These are phyloP conservation scores for Spisula subtruncata DNA, from an alignment of 2,888 invertebrate species.

Conservation along the genomic window DNA sequence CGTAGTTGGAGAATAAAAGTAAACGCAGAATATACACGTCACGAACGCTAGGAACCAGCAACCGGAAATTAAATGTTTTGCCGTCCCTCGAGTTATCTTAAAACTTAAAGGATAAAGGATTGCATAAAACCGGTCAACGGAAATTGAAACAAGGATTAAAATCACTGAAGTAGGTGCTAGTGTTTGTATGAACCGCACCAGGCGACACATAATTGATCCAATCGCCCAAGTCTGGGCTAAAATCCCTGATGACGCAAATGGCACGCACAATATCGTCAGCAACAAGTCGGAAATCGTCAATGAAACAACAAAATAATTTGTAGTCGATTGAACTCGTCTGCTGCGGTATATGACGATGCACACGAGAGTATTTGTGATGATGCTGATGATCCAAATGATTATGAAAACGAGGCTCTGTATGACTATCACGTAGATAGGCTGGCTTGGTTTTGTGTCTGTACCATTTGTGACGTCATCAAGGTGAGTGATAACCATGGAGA, in stretches of 20 bases:
- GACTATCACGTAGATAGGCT: constrained; percentile 43
- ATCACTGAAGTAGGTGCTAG: constrained; percentile 75
- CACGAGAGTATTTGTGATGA: constrained; percentile 83
- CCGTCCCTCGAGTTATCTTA: constrained; percentile 84
- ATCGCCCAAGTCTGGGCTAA: constrained; percentile 78
- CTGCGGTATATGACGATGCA: constrained; percentile 86
- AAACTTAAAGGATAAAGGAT: constrained; percentile 87
- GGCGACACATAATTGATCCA: constrained; percentile 81
- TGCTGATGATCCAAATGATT: constrained; percentile 74
- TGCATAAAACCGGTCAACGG: constrained; percentile 86
- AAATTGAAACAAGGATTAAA: constrained; percentile 82
- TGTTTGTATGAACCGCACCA: constrained; percentile 80
- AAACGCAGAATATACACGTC: constrained; percentile 78
- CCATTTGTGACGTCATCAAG: not conserved
- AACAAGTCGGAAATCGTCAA: constrained; percentile 82
- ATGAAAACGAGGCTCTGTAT: constrained; percentile 54
- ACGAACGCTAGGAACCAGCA: constrained; percentile 77
- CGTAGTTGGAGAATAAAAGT: constrained; percentile 77
- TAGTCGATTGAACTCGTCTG: constrained; percentile 87
- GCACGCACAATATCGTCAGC: constrained; percentile 77
- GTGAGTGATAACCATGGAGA: not conserved
- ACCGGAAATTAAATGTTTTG: constrained; percentile 82
- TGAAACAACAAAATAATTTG: constrained; percentile 86
- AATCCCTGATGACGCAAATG: constrained; percentile 78
- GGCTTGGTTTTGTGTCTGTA: not conserved